Conservation (phyloP, 1,140 invertebrate genomes). For the Lasioglossum albipes region DNA sequence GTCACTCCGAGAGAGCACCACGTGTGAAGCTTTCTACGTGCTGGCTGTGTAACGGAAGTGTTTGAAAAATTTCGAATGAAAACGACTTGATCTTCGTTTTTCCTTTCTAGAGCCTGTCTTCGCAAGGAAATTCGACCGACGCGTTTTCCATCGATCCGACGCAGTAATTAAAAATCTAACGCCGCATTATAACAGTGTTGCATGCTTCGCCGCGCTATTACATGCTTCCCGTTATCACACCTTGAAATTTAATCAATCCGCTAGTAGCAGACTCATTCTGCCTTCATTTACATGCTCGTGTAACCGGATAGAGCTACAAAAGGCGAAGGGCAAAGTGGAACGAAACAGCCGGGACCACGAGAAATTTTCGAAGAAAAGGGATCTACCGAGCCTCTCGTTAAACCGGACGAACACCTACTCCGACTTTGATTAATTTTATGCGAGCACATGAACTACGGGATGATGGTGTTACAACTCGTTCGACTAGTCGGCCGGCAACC, state of each 20-base stretch:
- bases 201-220: constrained; percentile 17
- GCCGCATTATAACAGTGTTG: constrained; percentile 28
- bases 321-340: constrained; percentile 27
- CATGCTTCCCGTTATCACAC: constrained; percentile 37
- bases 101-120: background rate
- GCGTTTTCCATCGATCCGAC: constrained; percentile 5
- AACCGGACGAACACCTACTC: constrained; percentile 13
- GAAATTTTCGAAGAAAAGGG: constrained; percentile 28
- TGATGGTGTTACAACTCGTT: constrained; percentile 68
- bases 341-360: constrained; percentile 11
- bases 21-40: no score
- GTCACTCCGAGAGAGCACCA: no score
- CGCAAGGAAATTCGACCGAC: background rate
- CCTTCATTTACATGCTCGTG: constrained; percentile 36
- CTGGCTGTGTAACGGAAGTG: no score
- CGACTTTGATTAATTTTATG: constrained; percentile 39
- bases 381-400: background rate
- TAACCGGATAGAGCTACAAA: constrained; percentile 23
- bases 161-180: constrained; percentile 37
- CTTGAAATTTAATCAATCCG: constrained; percentile 45
- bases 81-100: background rate
- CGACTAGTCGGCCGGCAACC: constrained; percentile 58
- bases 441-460: constrained; percentile 55
- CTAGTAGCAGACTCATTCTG: constrained; percentile 18
- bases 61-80: no score